These are phyloP conservation scores for Styela clava DNA, from an alignment of 23 tunicate species.

Conservation along the genomic window DNA sequence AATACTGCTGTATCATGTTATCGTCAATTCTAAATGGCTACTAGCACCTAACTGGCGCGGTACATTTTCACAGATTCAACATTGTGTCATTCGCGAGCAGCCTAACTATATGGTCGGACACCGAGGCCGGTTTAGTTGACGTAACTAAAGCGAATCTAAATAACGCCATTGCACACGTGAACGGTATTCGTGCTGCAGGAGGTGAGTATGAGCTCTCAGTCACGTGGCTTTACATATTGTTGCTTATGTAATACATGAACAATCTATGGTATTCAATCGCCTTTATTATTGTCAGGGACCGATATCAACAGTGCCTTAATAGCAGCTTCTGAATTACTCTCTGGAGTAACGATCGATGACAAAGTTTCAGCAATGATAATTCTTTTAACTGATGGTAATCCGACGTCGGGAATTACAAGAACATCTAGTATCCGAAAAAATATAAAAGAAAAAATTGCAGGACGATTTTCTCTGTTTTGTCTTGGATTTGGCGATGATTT, in stretches of 20 bases:
- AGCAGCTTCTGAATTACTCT: neutral
- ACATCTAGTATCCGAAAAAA: neutral
- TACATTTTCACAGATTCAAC: conserved; percentile 60
- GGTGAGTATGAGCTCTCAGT: conserved; percentile 31
- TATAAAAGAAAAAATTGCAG: neutral
- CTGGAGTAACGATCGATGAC: neutral
- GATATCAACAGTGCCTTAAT: conserved; percentile 13
- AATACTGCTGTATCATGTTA: no score
- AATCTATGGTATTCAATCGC: no score
- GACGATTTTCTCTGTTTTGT: conserved; percentile 35
- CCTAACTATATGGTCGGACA: conserved; percentile 3
- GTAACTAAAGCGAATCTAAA: conserved; percentile 21
- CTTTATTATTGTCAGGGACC: conserved; percentile 8
- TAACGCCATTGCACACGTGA: conserved; percentile 26
- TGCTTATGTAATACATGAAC: no score
- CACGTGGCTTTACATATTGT: no score
- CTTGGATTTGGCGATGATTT: conserved; percentile 47
- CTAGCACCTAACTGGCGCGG: no score
- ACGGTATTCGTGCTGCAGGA: conserved; percentile 30
- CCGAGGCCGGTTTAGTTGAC: conserved; percentile 16
- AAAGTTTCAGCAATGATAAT: conserved; percentile 23
- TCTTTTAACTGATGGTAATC: conserved; percentile 28
- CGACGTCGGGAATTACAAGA: conserved; percentile 16
- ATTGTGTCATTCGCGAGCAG: conserved; percentile 36
- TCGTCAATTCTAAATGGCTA: no score